phyloP scores from a whole-genome alignment of 2,888 invertebrate genomes.

The Dusona sp. region DNA sequence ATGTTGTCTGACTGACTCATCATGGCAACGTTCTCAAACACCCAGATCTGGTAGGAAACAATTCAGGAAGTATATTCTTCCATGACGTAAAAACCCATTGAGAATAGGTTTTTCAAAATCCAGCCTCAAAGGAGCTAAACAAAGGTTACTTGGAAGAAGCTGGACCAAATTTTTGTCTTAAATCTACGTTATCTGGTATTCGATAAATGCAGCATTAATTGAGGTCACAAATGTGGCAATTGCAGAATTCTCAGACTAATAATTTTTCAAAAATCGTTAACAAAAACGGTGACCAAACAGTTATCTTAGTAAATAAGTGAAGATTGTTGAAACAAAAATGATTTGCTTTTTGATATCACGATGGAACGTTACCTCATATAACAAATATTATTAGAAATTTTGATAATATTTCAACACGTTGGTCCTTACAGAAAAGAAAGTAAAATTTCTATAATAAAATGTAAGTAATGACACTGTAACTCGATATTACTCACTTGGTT shows the following conservation, averaged over 20 bases:
- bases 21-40: not conserved
- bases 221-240: too few relatives aligned
- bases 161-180: not conserved
- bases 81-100: not conserved
- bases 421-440: not conserved
- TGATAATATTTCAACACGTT: not conserved
- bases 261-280: too few relatives aligned
- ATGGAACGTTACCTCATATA: not conserved
- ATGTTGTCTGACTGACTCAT: slow-evolving; percentile 9
- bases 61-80: not conserved
- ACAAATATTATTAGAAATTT: not conserved
- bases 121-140: not conserved
- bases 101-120: not conserved
- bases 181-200: too few relatives aligned
- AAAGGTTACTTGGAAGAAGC: not conserved
- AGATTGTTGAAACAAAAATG: not conserved
- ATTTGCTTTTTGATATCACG: not conserved
- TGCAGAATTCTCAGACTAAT: too few relatives aligned
- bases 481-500: not conserved
- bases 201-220: too few relatives aligned
- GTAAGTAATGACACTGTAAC: not conserved
- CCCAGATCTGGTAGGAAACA: not conserved
- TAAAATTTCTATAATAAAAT: not conserved
- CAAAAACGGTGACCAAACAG: too few relatives aligned
- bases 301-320: too few relatives aligned